Conservation (phyloP, 2,797 vertebrate genomes). For the Caiman crocodilus region DNA sequence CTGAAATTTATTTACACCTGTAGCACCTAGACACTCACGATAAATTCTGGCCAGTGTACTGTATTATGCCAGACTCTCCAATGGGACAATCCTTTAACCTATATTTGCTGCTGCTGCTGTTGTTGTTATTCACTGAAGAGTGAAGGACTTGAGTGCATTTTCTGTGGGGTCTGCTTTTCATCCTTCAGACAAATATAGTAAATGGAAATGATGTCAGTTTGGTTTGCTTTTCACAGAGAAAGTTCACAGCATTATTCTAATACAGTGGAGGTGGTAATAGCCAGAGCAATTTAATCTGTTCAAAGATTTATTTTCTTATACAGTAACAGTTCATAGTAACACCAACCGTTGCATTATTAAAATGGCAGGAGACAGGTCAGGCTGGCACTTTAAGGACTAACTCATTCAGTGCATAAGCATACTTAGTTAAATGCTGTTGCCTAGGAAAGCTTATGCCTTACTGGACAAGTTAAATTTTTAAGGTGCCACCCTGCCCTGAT, state of each 20-base stretch:
- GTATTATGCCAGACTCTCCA: background rate
- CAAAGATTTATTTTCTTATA: slow-evolving; percentile 25
- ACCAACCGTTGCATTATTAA: background rate
- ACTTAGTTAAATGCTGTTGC: too few species aligned
- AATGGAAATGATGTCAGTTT: slow-evolving; percentile 19
- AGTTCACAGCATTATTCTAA: slow-evolving; percentile 26
- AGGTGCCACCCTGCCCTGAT: too few species aligned
- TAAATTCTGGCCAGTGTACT: background rate
- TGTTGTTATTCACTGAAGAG: background rate
- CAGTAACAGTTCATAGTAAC: background rate
- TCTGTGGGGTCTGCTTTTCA: background rate
- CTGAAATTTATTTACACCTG: background rate
- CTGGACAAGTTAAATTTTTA: too few species aligned
- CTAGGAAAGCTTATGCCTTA: too few species aligned
- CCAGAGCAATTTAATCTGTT: slow-evolving; percentile 5
- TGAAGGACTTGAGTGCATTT: slow-evolving; percentile 24
- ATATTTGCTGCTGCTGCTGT: background rate
- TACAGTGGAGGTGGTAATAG: slow-evolving; percentile 1
- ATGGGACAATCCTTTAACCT: background rate
- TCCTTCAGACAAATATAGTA: background rate
- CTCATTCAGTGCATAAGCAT: too few species aligned
- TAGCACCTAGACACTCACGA: background rate
- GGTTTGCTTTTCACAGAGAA: slow-evolving; percentile 10
- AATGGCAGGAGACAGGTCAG: background rate
- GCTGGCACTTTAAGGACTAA: too few species aligned